phyloP scores from a whole-genome alignment of 2,797 vertebrate genomes.

The Coreius guichenoti region DNA sequence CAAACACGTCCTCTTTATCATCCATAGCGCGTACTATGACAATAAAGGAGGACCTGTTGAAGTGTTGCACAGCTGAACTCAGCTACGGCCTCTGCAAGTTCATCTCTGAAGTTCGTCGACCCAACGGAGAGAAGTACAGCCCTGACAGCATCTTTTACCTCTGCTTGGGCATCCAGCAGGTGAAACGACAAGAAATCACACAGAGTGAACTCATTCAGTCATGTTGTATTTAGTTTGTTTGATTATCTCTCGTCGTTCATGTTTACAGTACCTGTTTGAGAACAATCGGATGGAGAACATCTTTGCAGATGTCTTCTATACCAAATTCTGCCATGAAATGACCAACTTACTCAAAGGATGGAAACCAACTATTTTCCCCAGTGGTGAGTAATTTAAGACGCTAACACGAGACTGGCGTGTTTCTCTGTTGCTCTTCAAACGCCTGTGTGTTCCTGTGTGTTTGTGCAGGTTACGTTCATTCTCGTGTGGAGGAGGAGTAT shows the following conservation, averaged over 20 bases:
- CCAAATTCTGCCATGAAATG: slow-evolving; percentile 91
- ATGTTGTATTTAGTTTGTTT: neutral
- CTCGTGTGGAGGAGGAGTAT: slow-evolving; percentile 95
- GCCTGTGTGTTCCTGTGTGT: neutral
- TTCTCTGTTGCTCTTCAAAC: neutral
- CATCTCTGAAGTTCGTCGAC: slow-evolving; percentile 89
- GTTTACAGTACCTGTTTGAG: slow-evolving; percentile 90
- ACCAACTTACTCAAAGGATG: slow-evolving; percentile 89
- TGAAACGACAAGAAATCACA: slow-evolving; percentile 56
- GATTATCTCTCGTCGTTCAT: neutral
- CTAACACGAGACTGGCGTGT: neutral
- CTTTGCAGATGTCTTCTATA: slow-evolving; percentile 96
- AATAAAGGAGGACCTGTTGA: slow-evolving; percentile 91
- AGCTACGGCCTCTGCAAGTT: slow-evolving; percentile 95
- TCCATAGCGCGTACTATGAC: slow-evolving; percentile 84
- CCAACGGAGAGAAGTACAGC: slow-evolving; percentile 88
- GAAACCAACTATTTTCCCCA: slow-evolving; percentile 88
- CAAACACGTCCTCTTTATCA: neutral
- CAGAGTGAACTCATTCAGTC: neutral
- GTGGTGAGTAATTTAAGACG: slow-evolving; percentile 80
- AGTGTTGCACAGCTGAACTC: slow-evolving; percentile 92
- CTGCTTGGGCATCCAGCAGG: slow-evolving; percentile 99
- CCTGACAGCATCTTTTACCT: slow-evolving; percentile 96
- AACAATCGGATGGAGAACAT: slow-evolving; percentile 98
- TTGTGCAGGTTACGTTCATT: slow-evolving; percentile 88